Percentiles rank a stretch among this genome's conserved stretches.
These are phyloP conservation scores for Heliconius hewitsoni DNA, from an alignment of 1,140 invertebrate species.

Conservation along the genomic window DNA sequence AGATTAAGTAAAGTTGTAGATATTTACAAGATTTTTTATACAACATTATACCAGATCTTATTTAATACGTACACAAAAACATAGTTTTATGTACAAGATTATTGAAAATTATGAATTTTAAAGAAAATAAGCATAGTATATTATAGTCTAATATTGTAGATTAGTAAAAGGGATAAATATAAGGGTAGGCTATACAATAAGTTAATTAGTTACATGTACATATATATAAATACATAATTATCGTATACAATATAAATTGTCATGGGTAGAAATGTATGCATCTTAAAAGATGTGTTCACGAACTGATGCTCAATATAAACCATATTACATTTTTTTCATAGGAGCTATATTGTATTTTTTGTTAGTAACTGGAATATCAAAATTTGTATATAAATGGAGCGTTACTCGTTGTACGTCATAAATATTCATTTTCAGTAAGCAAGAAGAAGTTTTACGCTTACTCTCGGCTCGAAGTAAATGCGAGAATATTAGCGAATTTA, in stretches of 20 bases:
- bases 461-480: constrained; percentile 65
- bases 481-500: constrained; percentile 79
- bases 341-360: constrained; percentile 4
- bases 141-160: not conserved
- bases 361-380: constrained; percentile 19
- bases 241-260: constrained; percentile 13
- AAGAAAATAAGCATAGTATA: constrained; percentile 3
- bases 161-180: constrained; percentile 4
- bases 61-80: not conserved
- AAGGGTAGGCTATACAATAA: not conserved
- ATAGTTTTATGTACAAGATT: not conserved
- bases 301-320: not conserved
- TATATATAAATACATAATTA: not conserved
- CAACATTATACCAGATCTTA: not conserved
- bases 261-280: not conserved
- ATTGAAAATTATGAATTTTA: not conserved
- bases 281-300: too few species aligned
- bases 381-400: constrained; percentile 64
- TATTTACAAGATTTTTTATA: constrained; percentile 8
- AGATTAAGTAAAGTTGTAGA: not conserved
- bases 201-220: not conserved
- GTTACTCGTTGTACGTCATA: constrained; percentile 72
- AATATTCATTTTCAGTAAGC: constrained; percentile 78
- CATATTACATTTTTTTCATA: not conserved
- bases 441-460: constrained; percentile 71